A percentile compares a stretch with the other conserved stretches of the same genome.
Conservation (phyloP, 2,797 vertebrate species). For the Darevskia mixta region DNA sequence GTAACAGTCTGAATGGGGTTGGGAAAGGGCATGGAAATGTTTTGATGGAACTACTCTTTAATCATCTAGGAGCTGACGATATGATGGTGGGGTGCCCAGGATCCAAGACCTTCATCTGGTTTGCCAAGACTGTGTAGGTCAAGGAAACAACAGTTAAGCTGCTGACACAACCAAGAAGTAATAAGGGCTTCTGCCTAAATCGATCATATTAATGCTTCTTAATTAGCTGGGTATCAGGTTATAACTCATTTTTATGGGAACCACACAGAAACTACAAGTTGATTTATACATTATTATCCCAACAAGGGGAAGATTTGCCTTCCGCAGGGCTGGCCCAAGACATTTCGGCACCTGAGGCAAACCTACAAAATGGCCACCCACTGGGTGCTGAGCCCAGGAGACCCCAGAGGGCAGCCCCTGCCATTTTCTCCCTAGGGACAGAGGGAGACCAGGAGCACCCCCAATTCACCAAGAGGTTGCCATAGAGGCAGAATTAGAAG, state of each 20-base stretch:
- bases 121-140: conserved; percentile 48
- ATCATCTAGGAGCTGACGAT: conserved; percentile 34
- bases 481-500: no score
- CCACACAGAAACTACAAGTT: conserved; percentile 45
- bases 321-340: no score
- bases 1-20: conserved; percentile 39
- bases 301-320: conserved; percentile 28
- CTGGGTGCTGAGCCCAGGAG: no score
- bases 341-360: no score
- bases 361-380: no score
- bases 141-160: conserved; percentile 52
- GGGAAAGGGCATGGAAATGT: conserved; percentile 25
- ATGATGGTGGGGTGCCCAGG: neutral
- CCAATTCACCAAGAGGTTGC: no score
- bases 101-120: conserved; percentile 2
- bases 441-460: no score
- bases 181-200: conserved; percentile 25
- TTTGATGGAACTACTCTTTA: conserved; percentile 32
- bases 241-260: conserved; percentile 64
- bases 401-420: no score
- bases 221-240: conserved; percentile 63
- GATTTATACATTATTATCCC: conserved; percentile 58
- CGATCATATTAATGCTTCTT: conserved; percentile 64
- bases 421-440: no score
- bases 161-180: conserved; percentile 61